phyloP scores from a whole-genome alignment of 2,797 vertebrate species.

The Argentina silus region DNA sequence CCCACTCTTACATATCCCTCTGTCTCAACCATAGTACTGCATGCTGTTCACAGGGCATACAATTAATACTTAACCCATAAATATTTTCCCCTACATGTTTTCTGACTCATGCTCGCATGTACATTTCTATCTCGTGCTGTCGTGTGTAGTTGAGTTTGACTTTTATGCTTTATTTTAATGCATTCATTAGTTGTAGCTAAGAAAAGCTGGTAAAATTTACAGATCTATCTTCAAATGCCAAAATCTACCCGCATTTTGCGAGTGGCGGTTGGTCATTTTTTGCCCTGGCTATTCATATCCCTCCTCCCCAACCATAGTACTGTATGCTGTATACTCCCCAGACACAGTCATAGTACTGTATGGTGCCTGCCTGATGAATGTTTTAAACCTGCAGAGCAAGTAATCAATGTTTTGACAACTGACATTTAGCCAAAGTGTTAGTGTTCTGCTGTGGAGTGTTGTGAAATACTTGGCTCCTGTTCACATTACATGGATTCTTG shows the following conservation, averaged over 20 bases:
- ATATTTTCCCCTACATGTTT: no score
- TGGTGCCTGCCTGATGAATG: slow-evolving; percentile 30
- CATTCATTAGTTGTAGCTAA: no score
- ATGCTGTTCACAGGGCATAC: no score
- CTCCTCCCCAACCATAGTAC: slow-evolving; percentile 13
- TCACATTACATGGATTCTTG: slow-evolving; percentile 68
- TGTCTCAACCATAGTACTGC: slow-evolving; percentile 17
- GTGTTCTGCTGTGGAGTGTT: slow-evolving; percentile 58
- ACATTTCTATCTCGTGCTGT: no score
- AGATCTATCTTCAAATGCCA: no score
- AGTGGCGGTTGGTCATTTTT: no score
- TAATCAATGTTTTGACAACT: slow-evolving; percentile 81
- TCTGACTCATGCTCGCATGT: no score
- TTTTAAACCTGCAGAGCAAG: slow-evolving; percentile 63
- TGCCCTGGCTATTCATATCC: not conserved
- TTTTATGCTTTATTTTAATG: no score
- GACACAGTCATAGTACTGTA: not conserved
- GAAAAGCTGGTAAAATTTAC: no score
- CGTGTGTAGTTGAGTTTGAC: no score
- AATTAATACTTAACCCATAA: no score
- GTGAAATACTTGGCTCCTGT: slow-evolving; percentile 65
- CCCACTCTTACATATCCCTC: not conserved
- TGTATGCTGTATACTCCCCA: not conserved
- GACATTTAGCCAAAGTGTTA: slow-evolving; percentile 73
- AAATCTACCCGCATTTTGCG: no score